Evolutionary conservation across 2,888 invertebrate species (phyloP).

Genomic region (Patella ulyssiponensis): DNA sequence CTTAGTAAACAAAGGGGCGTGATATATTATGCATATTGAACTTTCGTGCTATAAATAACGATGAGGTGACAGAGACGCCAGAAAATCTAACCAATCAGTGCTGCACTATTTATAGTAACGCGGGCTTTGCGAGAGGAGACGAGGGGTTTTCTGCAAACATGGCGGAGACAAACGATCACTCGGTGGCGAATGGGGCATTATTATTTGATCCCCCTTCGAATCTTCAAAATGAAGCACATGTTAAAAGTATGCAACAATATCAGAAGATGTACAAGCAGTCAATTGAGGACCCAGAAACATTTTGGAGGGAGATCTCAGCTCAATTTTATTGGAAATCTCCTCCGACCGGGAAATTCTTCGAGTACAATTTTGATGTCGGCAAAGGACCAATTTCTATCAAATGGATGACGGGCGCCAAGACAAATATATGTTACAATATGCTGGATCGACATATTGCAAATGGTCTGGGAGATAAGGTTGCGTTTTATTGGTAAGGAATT

Average conservation of each 20-base stretch:
- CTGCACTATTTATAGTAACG: not conserved
- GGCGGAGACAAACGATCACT: conserved; percentile 11
- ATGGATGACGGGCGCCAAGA: conserved; percentile 95
- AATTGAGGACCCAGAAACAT: conserved; percentile 88
- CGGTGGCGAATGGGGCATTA: conserved; percentile 23
- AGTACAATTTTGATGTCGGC: conserved; percentile 90
- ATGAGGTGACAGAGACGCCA: not conserved
- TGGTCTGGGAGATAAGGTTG: conserved; percentile 90
- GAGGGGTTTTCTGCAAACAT: conserved; percentile 4
- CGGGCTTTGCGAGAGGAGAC: not conserved
- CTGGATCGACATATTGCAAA: conserved; percentile 92
- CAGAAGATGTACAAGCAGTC: conserved; percentile 87
- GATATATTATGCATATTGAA: conserved; percentile 2
- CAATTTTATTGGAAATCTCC: conserved; percentile 89
- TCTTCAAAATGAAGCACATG: conserved; percentile 73
- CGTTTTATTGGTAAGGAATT: conserved; percentile 91
- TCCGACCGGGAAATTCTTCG: conserved; percentile 82
- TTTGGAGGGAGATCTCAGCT: conserved; percentile 94
- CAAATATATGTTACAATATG: conserved; percentile 96
- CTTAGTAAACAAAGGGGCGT: not conserved
- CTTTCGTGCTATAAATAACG: not conserved
- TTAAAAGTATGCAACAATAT: conserved; percentile 84
- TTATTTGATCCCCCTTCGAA: conserved; percentile 55
- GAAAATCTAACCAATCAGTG: conserved; percentile 12
- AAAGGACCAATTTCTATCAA: conserved; percentile 92